Evolutionary conservation across 2,113 vertebrate species (phyloP).

Genomic region (Polypterus senegalus): DNA sequence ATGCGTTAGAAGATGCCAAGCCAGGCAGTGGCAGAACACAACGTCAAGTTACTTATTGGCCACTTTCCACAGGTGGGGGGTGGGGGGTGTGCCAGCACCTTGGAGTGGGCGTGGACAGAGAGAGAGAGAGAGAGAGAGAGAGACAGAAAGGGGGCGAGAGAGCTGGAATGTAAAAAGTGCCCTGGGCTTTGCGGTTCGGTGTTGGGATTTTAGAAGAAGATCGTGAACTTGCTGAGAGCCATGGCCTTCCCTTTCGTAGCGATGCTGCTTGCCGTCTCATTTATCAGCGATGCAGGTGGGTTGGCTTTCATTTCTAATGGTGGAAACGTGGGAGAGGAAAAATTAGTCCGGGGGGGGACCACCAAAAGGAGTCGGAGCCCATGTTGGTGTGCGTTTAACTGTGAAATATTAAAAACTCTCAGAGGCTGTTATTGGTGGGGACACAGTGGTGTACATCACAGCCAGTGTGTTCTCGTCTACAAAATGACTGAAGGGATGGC

Average conservation of each 20-base stretch:
- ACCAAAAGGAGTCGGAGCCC: neutral
- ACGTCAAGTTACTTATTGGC: neutral
- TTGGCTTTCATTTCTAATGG: neutral
- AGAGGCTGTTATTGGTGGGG: neutral
- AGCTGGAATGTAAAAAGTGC: neutral
- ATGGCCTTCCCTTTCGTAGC: neutral
- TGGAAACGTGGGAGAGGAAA: neutral
- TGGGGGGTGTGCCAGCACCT: neutral
- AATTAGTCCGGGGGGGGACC: neutral
- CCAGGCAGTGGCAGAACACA: neutral
- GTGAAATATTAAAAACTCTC: neutral
- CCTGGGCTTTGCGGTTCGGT: neutral
- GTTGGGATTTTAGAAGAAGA: neutral
- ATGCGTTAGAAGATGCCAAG: neutral
- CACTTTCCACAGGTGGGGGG: neutral
- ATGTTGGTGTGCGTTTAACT: neutral
- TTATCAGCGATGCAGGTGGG: constrained; percentile 2
- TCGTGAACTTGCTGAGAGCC: neutral
- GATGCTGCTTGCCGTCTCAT: neutral
- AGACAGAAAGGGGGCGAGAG: neutral
- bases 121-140: neutral
- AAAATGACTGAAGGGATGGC: no score
- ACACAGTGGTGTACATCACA: neutral
- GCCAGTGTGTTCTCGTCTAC: neutral
- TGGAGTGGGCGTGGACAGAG: neutral